These are phyloP conservation scores for Archilochus colubris DNA, from an alignment of 2,113 vertebrate genomes.

Conservation along the genomic window DNA sequence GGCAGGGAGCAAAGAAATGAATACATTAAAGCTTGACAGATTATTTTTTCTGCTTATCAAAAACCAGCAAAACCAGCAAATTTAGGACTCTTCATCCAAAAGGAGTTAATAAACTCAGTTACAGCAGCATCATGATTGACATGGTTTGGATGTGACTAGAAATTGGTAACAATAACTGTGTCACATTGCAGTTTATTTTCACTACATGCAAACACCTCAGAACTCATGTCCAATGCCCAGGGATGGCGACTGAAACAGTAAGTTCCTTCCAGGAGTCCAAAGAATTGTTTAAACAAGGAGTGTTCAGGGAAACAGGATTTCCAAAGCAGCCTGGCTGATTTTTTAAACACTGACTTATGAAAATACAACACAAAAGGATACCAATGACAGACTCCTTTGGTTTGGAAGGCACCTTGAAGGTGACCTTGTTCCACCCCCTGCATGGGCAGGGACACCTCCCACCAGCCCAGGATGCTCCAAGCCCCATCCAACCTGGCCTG, in stretches of 20 bases:
- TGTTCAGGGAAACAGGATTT: background rate
- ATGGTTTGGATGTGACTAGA: background rate
- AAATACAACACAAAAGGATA: background rate
- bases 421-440: background rate
- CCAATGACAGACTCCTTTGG: background rate
- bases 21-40: background rate
- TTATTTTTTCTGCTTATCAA: background rate
- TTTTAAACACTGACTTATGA: background rate
- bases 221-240: background rate
- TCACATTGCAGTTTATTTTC: background rate
- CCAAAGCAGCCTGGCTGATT: background rate
- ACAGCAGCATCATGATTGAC: background rate
- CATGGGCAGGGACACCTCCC: background rate
- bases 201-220: background rate
- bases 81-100: background rate
- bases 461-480: background rate
- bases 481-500: no score
- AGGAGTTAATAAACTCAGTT: background rate
- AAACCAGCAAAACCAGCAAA: background rate
- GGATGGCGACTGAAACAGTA: background rate
- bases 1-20: background rate
- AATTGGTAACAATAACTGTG: background rate
- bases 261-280: background rate
- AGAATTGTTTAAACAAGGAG: background rate
- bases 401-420: background rate